A percentile compares a stretch with the other conserved stretches of the same genome.
Evolutionary conservation across 2,888 invertebrate species (phyloP).

Genomic region (Nomada hirtipes): DNA sequence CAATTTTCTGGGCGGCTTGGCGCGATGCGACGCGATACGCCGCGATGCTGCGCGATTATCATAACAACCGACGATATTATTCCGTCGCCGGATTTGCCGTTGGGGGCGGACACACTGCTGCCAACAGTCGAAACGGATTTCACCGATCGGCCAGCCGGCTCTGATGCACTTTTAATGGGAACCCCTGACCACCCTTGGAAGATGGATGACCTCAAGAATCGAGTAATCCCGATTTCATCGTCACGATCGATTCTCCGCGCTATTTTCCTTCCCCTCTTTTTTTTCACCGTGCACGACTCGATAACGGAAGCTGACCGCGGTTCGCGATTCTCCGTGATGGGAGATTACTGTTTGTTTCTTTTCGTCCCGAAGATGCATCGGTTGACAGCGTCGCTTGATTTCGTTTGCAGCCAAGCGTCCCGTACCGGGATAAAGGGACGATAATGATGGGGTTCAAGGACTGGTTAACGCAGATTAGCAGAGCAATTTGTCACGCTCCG

Average conservation of each 20-base stretch:
- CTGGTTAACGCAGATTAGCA: slow-evolving; percentile 83
- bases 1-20: slow-evolving; percentile 85
- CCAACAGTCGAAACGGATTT: slow-evolving; percentile 74
- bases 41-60: slow-evolving; percentile 83
- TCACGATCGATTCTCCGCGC: slow-evolving; percentile 65
- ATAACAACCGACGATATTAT: slow-evolving; percentile 84
- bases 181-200: slow-evolving; percentile 77
- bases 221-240: slow-evolving; percentile 71
- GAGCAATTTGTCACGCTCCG: slow-evolving; percentile 83
- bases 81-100: slow-evolving; percentile 75
- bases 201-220: slow-evolving; percentile 80
- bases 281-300: too few relatives aligned
- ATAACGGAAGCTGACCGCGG: not conserved
- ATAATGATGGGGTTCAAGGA: slow-evolving; percentile 79
- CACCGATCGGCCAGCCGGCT: slow-evolving; percentile 66
- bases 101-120: slow-evolving; percentile 12
- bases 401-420: slow-evolving; percentile 67
- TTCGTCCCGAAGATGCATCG: slow-evolving; percentile 17
- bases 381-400: slow-evolving; percentile 58
- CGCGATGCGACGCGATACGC: slow-evolving; percentile 82
- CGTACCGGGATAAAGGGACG: slow-evolving; percentile 77
- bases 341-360: not conserved
- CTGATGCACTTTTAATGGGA: slow-evolving; percentile 83
- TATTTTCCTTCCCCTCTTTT: not conserved
- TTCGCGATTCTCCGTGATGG: not conserved